phyloP scores from a whole-genome alignment of 1,140 invertebrate genomes.

The Venturia canescens region DNA sequence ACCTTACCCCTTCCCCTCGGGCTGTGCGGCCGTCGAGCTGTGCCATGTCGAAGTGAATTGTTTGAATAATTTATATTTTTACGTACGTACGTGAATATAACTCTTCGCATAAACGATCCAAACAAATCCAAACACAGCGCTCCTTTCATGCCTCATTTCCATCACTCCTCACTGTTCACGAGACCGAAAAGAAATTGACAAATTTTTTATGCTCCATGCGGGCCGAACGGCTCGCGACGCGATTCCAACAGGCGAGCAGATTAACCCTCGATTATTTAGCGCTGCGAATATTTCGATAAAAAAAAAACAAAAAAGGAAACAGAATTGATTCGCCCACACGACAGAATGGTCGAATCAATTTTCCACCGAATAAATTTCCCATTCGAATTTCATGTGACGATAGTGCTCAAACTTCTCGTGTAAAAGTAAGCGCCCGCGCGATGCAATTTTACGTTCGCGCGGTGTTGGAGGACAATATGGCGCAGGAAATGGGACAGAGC shows the following conservation, averaged over 20 bases:
- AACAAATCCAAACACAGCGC: slow-evolving; percentile 1
- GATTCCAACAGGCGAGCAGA: too few species aligned
- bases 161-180: not conserved
- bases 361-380: too few species aligned
- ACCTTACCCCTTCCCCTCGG: not conserved
- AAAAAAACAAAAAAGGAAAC: too few species aligned
- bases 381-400: not conserved
- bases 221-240: not conserved
- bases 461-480: not conserved
- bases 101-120: slow-evolving; percentile 12
- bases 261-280: too few species aligned
- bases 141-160: not conserved
- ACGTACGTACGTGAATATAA: slow-evolving; percentile 16
- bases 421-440: not conserved
- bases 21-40: too few species aligned
- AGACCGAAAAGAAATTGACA: not conserved
- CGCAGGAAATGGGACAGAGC: not conserved
- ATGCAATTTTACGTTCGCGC: not conserved
- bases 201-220: not conserved
- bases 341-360: too few species aligned
- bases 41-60: slow-evolving; percentile 35
- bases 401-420: not conserved
- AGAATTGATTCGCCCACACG: too few species aligned
- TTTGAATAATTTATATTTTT: slow-evolving; percentile 42
- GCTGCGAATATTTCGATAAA: too few species aligned